Percentiles rank a stretch among this genome's conserved stretches.
These are phyloP conservation scores for Staurois parvus DNA, from an alignment of 2,797 vertebrate genomes.

Conservation along the genomic window DNA sequence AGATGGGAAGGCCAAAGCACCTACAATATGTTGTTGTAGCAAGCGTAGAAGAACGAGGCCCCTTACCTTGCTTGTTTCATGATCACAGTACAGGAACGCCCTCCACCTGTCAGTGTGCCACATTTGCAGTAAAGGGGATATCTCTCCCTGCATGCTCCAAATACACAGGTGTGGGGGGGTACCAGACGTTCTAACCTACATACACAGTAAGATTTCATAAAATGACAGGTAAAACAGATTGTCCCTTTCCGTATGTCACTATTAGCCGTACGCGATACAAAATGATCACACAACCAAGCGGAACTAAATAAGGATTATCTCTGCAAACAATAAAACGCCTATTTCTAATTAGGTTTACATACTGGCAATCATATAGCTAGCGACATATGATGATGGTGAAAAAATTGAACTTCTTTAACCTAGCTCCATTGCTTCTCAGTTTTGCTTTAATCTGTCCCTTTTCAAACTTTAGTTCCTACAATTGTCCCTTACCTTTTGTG, in stretches of 20 bases:
- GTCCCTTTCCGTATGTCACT: constrained; percentile 18
- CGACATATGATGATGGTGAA: background rate
- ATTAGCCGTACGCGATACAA: background rate
- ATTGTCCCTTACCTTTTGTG: constrained; percentile 49
- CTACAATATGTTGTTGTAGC: background rate
- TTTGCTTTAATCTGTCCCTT: background rate
- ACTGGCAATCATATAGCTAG: background rate
- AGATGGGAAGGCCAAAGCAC: background rate
- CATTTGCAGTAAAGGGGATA: constrained; percentile 41
- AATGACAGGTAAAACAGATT: background rate
- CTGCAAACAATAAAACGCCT: background rate
- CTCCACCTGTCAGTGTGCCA: constrained; percentile 9
- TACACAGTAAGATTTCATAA: background rate
- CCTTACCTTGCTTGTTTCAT: background rate
- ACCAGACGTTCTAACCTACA: background rate
- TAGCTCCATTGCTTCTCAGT: background rate
- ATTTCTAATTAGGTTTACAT: background rate
- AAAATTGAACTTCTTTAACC: background rate
- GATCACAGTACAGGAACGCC: background rate
- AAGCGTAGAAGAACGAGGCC: background rate
- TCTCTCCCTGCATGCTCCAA: background rate
- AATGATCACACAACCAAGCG: background rate
- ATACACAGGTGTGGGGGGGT: background rate
- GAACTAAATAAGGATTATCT: background rate
- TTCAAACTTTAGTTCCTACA: background rate